These are phyloP conservation scores for Dryocosmus kuriphilus DNA, from an alignment of 2,888 invertebrate species.

Conservation along the genomic window DNA sequence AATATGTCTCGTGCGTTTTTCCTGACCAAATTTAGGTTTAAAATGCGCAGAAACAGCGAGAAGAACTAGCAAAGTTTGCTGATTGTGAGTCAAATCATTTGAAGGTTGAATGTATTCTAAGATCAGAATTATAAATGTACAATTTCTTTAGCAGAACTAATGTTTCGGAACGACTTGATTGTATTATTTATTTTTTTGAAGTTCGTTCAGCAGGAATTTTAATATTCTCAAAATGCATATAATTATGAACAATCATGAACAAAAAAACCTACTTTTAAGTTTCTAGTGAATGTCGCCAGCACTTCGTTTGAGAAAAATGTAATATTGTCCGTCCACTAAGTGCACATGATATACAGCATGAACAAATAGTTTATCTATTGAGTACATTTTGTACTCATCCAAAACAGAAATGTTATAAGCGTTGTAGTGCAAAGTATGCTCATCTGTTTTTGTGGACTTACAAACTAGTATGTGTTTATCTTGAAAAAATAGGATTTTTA, in stretches of 20 bases:
- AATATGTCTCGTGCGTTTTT: no score
- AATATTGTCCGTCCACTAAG: neutral
- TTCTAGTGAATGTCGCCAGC: neutral
- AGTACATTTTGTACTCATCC: neutral
- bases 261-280: neutral
- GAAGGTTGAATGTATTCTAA: no score
- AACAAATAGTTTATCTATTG: neutral
- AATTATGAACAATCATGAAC: no score
- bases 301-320: neutral
- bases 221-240: no score
- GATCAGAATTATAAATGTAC: neutral
- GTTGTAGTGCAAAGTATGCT: conserved; percentile 28
- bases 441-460: neutral
- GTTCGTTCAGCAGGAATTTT: no score
- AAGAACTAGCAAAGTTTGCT: no score
- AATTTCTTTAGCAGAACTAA: neutral
- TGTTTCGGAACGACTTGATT: no score
- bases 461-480: conserved; percentile 21
- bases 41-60: no score
- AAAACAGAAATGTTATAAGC: conserved; percentile 11
- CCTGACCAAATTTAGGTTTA: no score
- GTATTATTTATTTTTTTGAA: no score
- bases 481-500: neutral
- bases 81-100: no score
- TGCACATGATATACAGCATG: neutral